Evolutionary conservation across 2,888 invertebrate species (phyloP), one percentile per base, ranked within the genome.

Genomic region (Fabriciana adippe): DNA sequence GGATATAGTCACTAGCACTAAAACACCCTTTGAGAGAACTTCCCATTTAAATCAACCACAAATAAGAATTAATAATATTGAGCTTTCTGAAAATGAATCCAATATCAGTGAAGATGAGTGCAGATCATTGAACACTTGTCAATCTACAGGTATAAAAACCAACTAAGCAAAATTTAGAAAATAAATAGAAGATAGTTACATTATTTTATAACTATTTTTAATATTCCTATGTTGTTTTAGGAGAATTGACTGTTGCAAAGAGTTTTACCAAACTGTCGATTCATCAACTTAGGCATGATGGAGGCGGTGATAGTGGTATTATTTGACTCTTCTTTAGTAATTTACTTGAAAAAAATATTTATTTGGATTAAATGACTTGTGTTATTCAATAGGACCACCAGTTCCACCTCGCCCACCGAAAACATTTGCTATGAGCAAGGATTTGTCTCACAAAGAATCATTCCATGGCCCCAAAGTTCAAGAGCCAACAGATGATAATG

Each of bases 351-450:
- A 31, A 13, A 3, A 35, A n/a, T 41, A 16, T 5, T 31, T 55
- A 11, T 55, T 55, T 55, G 3, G n/a, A 31, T 35, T 31, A 31
- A 21, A 53, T 26, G 8, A 14, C 6, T 13, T 26, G 6, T 21
- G 13, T 21, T 41, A 54, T 64, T 70, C 78, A 80, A n/a, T 74
- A 93, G 93, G 92, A 6, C 90, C 93, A 5, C 93, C 93, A 13
- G 94, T 95, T 2, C 96, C 96, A 6, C 96, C 96, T 8, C 96
- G 96, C 64, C 96, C 97, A 6, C 96, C 97, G 0, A 97, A 97
- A 86, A 96, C 96, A 0, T 90, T 94, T 45, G 93, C 94, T 70
- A 86, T 94, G 82, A 77, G 53, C 67, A 81, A 69, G 69, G 85
- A 85, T 26, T 41, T 74, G 0, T 51, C 67, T 3, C 79, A 78